Percentiles rank a stretch among this genome's conserved stretches.
These are phyloP conservation scores for Yponomeuta malinellus DNA, from an alignment of 2,888 invertebrate species.

Conservation along the genomic window DNA sequence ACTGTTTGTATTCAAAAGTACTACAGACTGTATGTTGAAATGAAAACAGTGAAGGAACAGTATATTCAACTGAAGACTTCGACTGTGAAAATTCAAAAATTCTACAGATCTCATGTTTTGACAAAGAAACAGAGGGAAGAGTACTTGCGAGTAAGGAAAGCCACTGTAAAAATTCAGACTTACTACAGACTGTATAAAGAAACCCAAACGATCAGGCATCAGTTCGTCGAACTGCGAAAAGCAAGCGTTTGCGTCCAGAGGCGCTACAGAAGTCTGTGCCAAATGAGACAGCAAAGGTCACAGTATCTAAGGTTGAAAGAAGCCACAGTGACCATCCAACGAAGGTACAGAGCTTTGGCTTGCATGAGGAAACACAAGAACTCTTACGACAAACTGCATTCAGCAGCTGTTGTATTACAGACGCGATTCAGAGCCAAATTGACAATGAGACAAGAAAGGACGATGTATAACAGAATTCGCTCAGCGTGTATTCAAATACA, in stretches of 20 bases:
- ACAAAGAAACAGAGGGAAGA: conserved; percentile 38
- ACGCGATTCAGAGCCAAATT: conserved; percentile 49
- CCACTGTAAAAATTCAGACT: conserved; percentile 25
- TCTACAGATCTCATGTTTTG: conserved; percentile 43
- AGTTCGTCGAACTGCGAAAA: conserved; percentile 50
- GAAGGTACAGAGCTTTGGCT: conserved; percentile 47
- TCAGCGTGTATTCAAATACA: conserved; percentile 57
- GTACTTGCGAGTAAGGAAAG: conserved; percentile 32
- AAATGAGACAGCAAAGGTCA: conserved; percentile 46
- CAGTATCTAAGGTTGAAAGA: conserved; percentile 43
- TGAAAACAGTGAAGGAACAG: conserved; percentile 37
- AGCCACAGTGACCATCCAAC: conserved; percentile 44
- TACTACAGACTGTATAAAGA: conserved; percentile 29
- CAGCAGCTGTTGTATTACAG: conserved; percentile 37
- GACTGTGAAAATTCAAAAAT: conserved; percentile 47
- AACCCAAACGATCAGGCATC: conserved; percentile 34
- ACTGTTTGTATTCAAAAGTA: conserved; percentile 42
- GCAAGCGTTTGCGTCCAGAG: conserved; percentile 56
- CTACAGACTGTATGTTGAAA: conserved; percentile 45
- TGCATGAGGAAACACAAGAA: conserved; percentile 43
- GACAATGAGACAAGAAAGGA: conserved; percentile 45
- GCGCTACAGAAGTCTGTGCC: conserved; percentile 42
- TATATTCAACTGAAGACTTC: conserved; percentile 41
- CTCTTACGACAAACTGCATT: conserved; percentile 34
- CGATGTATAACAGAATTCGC: conserved; percentile 44